These are phyloP conservation scores for Cephus spinipes DNA, from an alignment of 2,888 invertebrate species.

Conservation along the genomic window DNA sequence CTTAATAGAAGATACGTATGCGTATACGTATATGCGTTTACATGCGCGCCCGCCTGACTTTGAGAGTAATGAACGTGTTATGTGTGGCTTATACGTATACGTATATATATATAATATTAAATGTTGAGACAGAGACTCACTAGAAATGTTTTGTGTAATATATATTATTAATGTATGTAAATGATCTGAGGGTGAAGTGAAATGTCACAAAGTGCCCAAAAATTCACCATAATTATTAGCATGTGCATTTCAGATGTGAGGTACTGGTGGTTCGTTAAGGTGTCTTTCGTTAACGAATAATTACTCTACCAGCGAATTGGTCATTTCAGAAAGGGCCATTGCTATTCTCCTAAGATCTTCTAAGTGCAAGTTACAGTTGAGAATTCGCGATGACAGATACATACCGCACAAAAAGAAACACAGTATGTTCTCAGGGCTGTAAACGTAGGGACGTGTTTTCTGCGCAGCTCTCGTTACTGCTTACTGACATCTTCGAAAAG, in stretches of 20 bases:
- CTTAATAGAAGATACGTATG: slow-evolving; percentile 38
- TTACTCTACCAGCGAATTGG: background rate
- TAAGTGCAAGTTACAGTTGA: background rate
- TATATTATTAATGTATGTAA: slow-evolving; percentile 59
- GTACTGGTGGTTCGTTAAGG: slow-evolving; percentile 40
- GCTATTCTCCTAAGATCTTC: background rate
- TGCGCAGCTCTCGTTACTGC: background rate
- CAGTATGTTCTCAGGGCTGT: background rate
- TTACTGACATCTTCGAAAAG: background rate
- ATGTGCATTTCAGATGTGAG: slow-evolving; percentile 46
- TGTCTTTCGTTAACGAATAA: slow-evolving; percentile 40
- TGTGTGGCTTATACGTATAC: slow-evolving; percentile 15
- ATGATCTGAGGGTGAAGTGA: slow-evolving; percentile 64
- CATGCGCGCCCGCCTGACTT: slow-evolving; percentile 11
- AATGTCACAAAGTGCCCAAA: slow-evolving; percentile 64
- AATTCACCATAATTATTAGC: slow-evolving; percentile 51
- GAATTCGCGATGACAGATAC: background rate
- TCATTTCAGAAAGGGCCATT: slow-evolving; percentile 2
- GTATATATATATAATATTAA: slow-evolving; percentile 43
- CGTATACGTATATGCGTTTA: slow-evolving; percentile 31
- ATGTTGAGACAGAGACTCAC: slow-evolving; percentile 50
- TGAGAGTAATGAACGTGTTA: background rate
- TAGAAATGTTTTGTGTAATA: slow-evolving; percentile 55
- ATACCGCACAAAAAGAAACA: background rate
- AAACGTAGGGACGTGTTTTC: background rate